phyloP scores from a whole-genome alignment of 2,113 vertebrate genomes.

The Gracilinanus agilis region DNA sequence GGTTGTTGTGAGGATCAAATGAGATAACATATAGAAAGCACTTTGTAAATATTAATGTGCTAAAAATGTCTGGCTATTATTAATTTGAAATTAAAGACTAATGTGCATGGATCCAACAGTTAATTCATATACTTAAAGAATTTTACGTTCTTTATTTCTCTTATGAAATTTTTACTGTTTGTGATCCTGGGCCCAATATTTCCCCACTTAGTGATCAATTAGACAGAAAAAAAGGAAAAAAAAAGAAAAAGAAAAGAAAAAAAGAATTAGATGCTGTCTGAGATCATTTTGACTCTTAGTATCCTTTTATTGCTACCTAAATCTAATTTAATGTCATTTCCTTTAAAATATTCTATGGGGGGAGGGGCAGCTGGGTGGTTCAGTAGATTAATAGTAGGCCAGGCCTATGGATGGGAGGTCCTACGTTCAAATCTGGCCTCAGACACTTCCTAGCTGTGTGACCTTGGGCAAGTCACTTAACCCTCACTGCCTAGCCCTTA shows the following conservation, averaged over 20 bases:
- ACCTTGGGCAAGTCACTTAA: too few species aligned
- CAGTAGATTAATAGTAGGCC: too few species aligned
- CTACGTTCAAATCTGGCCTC: too few species aligned
- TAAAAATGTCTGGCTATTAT: not conserved
- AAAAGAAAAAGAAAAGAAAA: too few species aligned
- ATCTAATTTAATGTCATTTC: not conserved
- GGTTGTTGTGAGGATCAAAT: not conserved
- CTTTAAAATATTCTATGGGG: not conserved
- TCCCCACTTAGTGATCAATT: not conserved
- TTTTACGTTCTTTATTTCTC: not conserved
- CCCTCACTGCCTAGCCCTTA: too few species aligned
- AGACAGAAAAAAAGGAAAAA: too few species aligned
- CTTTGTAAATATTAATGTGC: not conserved
- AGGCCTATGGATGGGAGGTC: too few species aligned
- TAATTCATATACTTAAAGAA: not conserved
- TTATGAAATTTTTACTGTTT: not conserved
- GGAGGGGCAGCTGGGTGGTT: too few species aligned
- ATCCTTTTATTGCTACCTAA: not conserved
- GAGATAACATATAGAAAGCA: not conserved
- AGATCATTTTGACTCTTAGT: not conserved
- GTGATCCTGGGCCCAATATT: not conserved
- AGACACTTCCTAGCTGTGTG: too few species aligned
- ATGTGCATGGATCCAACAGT: not conserved
- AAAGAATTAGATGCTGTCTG: not conserved
- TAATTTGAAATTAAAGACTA: not conserved